Evolutionary conservation across 1,140 invertebrate genomes (phyloP).

Genomic region (Panagrolaimus sp.): DNA sequence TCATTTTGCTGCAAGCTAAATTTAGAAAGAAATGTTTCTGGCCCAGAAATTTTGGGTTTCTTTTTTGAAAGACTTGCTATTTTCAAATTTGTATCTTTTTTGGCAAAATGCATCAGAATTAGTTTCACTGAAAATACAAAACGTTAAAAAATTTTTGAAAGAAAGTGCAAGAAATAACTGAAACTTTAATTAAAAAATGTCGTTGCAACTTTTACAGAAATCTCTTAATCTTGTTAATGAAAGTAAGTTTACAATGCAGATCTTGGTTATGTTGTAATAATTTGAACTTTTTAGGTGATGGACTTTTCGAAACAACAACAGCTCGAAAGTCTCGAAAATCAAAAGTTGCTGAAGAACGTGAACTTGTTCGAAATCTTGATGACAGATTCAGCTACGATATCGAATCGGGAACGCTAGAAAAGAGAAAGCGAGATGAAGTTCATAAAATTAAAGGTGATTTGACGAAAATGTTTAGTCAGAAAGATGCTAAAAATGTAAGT

Average conservation of each 20-base stretch:
- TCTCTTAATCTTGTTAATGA: conserved; percentile 10
- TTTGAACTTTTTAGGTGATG: not conserved
- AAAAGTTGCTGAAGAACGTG: not conserved
- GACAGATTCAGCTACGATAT: not conserved
- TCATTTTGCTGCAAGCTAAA: no score
- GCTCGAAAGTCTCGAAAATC: not conserved
- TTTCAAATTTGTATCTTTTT: no score
- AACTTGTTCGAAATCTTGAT: conserved; percentile 10
- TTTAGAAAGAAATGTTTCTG: no score
- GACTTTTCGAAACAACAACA: not conserved
- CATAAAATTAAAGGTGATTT: conserved; percentile 1
- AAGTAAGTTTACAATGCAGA: conserved; percentile 9
- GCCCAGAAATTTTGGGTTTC: no score
- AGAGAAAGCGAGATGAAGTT: conserved; percentile 8
- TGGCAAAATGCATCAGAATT: no score
- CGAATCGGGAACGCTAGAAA: not conserved
- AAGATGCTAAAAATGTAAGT: conserved; percentile 18
- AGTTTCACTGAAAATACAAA: no score
- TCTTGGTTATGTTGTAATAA: not conserved
- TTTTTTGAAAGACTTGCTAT: no score
- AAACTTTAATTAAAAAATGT: not conserved
- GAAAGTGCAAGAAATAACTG: no score
- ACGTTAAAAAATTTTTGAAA: no score
- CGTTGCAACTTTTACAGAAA: not conserved
- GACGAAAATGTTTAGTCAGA: not conserved